Evolutionary conservation across 1,140 invertebrate genomes (phyloP).

Genomic region (Chelonus insularis): DNA sequence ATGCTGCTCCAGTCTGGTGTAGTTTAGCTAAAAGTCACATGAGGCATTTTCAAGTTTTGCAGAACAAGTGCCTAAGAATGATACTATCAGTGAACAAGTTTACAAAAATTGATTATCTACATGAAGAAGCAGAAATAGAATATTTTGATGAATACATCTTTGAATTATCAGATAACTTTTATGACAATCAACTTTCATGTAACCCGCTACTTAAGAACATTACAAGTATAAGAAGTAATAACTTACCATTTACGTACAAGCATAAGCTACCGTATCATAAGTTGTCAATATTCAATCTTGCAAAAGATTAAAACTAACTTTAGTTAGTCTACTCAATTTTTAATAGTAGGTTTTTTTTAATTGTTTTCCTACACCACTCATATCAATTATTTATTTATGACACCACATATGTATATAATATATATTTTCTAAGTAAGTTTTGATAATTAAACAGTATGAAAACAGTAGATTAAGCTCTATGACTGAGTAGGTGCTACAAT

Average conservation of each 20-base stretch:
- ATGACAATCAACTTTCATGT: slow-evolving; percentile 22
- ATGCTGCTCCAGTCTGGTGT: slow-evolving; percentile 32
- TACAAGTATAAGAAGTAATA: slow-evolving; percentile 24
- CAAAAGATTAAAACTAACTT: not conserved
- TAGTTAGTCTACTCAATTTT: not conserved
- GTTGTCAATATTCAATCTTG: not conserved
- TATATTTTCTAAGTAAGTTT: too few relatives aligned
- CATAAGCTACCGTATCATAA: slow-evolving; percentile 29
- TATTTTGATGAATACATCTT: slow-evolving; percentile 23
- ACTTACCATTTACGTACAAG: slow-evolving; percentile 25
- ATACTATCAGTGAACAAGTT: slow-evolving; percentile 30
- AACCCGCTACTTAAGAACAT: slow-evolving; percentile 30
- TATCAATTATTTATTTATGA: too few relatives aligned
- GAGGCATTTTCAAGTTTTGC: slow-evolving; percentile 25
- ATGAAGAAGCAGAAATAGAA: slow-evolving; percentile 17
- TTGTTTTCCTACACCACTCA: not conserved
- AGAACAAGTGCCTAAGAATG: slow-evolving; percentile 35
- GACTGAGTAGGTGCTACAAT: too few relatives aligned
- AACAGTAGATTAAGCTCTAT: too few relatives aligned
- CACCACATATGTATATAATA: too few relatives aligned
- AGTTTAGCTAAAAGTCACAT: slow-evolving; percentile 24
- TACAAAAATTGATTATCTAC: slow-evolving; percentile 28
- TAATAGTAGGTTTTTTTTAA: not conserved
- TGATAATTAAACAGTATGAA: too few relatives aligned
- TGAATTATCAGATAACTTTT: slow-evolving; percentile 26